Conservation (phyloP, 2,888 invertebrate species). For the Pseudolycoriella hygida region DNA sequence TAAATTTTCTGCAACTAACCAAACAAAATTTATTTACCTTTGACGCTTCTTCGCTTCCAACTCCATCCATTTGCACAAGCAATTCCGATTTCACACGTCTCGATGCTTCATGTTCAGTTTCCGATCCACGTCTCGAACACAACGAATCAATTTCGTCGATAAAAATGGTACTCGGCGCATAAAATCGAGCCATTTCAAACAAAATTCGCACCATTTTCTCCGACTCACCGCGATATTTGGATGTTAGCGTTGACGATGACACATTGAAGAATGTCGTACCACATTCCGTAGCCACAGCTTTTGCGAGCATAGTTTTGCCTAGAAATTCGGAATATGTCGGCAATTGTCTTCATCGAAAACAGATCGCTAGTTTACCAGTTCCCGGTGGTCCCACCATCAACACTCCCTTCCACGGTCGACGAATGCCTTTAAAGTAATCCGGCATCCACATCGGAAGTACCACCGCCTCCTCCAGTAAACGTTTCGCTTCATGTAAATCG, state of each 20-base stretch:
- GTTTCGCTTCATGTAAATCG: slow-evolving; percentile 73
- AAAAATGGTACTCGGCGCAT: slow-evolving; percentile 96
- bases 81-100: slow-evolving; percentile 93
- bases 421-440: slow-evolving; percentile 93
- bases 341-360: too few species aligned
- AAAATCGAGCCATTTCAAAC: slow-evolving; percentile 97
- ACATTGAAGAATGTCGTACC: slow-evolving; percentile 96
- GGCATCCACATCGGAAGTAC: slow-evolving; percentile 97
- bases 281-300: slow-evolving; percentile 97
- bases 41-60: slow-evolving; percentile 37
- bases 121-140: slow-evolving; percentile 86
- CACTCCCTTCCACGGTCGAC: slow-evolving; percentile 92
- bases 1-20: too few species aligned
- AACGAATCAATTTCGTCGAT: slow-evolving; percentile 98
- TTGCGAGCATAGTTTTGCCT: slow-evolving; percentile 90
- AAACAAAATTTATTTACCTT: too few species aligned
- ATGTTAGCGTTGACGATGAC: slow-evolving; percentile 91
- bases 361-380: background rate
- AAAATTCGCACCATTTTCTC: slow-evolving; percentile 92
- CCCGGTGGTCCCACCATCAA: slow-evolving; percentile 81
- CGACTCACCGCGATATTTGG: slow-evolving; percentile 97
- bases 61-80: slow-evolving; percentile 97
- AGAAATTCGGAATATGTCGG: too few species aligned
- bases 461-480: slow-evolving; percentile 88
- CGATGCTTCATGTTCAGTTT: slow-evolving; percentile 95